These are phyloP conservation scores for Lichenostomus cassidix DNA, from an alignment of 2,113 vertebrate genomes.

Conservation along the genomic window DNA sequence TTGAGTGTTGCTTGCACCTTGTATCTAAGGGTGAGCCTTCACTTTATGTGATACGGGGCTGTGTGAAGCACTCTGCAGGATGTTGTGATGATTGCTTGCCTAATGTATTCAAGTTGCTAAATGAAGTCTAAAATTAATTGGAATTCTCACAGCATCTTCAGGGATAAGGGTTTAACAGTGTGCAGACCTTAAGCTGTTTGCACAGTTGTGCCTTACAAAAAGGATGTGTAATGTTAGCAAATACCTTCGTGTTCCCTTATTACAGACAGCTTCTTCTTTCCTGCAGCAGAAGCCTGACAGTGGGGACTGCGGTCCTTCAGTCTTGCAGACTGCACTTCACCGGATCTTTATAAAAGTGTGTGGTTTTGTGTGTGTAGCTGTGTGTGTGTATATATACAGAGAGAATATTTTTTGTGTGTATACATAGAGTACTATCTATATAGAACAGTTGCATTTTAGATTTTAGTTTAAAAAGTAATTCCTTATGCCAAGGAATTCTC, in stretches of 20 bases:
- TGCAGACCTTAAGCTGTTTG: conserved; percentile 51
- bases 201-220: conserved; percentile 34
- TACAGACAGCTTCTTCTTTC: background rate
- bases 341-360: background rate
- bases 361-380: background rate
- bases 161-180: conserved; percentile 29
- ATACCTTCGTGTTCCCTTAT: background rate
- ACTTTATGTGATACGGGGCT: background rate
- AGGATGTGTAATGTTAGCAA: conserved; percentile 17
- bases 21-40: background rate
- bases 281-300: background rate
- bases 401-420: background rate
- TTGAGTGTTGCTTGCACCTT: background rate
- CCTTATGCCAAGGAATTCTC: background rate
- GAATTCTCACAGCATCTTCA: conserved; percentile 26
- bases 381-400: fast-evolving
- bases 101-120: conserved; percentile 39
- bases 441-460: background rate
- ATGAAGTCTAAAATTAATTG: conserved; percentile 53
- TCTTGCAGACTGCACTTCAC: background rate
- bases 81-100: conserved; percentile 19
- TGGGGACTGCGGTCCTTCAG: background rate
- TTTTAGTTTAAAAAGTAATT: background rate
- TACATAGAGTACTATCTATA: background rate
- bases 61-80: background rate